phyloP scores from a whole-genome alignment of 2,888 invertebrate species.

The Proisotoma minuta region DNA sequence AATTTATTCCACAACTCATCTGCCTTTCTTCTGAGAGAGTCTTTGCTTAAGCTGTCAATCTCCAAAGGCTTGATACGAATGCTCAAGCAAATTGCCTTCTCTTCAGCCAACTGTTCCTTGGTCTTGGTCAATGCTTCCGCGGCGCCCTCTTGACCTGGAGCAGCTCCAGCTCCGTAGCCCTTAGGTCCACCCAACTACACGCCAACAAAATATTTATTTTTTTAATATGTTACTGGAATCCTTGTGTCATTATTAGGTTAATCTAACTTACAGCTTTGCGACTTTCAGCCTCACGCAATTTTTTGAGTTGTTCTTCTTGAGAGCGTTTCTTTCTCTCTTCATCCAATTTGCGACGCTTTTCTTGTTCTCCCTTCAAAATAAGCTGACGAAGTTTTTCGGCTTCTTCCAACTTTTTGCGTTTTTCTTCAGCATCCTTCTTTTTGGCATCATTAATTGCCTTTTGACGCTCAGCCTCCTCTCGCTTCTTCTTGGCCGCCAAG shows the following conservation, averaged over 20 bases:
- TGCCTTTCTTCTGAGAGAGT: slow-evolving; percentile 22
- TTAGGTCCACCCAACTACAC: slow-evolving; percentile 22
- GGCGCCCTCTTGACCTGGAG: slow-evolving; percentile 22
- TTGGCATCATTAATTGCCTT: slow-evolving; percentile 29
- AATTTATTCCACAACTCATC: slow-evolving; percentile 30
- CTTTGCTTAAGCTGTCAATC: slow-evolving; percentile 23
- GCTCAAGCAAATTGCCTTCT: slow-evolving; percentile 33
- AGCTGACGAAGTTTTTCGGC: slow-evolving; percentile 33
- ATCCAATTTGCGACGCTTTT: slow-evolving; percentile 31
- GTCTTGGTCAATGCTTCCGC: slow-evolving; percentile 37
- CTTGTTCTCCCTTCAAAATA: slow-evolving; percentile 30
- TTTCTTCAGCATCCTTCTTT: slow-evolving; percentile 33
- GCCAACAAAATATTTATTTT: background rate
- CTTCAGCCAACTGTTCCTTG: slow-evolving; percentile 39
- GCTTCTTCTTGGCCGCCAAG: slow-evolving; percentile 31
- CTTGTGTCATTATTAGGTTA: too few species aligned
- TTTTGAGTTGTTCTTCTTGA: slow-evolving; percentile 32
- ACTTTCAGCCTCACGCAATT: slow-evolving; percentile 28
- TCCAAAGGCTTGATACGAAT: slow-evolving; percentile 38
- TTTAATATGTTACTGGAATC: too few species aligned
- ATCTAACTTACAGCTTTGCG: slow-evolving; percentile 15
- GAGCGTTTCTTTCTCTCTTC: slow-evolving; percentile 33
- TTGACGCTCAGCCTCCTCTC: slow-evolving; percentile 33
- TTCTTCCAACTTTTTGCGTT: slow-evolving; percentile 34
- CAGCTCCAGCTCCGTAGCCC: slow-evolving; percentile 23